Evolutionary conservation across 2,113 vertebrate species (phyloP), one percentile per base, ranked within the genome.

Genomic region (Megaceryle torquata): DNA sequence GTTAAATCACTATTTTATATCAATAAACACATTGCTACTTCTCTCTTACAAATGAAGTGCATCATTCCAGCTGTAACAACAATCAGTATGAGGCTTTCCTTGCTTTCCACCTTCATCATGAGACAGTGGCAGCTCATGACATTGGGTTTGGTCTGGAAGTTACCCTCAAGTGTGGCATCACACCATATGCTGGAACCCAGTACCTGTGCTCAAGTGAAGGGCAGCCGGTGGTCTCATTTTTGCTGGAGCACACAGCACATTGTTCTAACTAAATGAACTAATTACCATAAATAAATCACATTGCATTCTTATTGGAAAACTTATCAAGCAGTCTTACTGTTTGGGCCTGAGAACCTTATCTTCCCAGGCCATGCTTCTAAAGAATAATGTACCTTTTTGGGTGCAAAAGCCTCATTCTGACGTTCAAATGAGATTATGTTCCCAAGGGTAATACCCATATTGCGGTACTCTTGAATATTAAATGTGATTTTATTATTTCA

Each of bases 271-370:
- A 93, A 88, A 89, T 91, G 33, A 93, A 50, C 71, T 88, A 89
- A 94, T 94, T 93, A 86, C 39, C 75, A 93, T 93, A 89, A 94
- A 76, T 80, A 93, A 79, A 95, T 91, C 82, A 82, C n/a, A 82
- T 22, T 80, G 7, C 24, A 57, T 89, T 91, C 50, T 68, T 94
- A 57, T 14, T 80, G 44, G 53, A 85, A 88, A 61, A 15, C 68
- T 92, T 89, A 88, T 96, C 91, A 88, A 25, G n/a, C 59, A 77
- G 53, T 41, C 5, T 76, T 89, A 91, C 54, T 82, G 29, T 89
- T 57, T 63, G 33, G 17, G 37, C 6, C 33, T 56, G 46, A 82
- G 65, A 84, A 81, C 9, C 35, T 94, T 96, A 96, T 94, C 91
- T 85, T 67, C 25, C 54, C 14, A 94, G 71, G 70, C 75, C 41